Conservation (phyloP, 2,797 vertebrate species). For the Eulemur mongoz region DNA sequence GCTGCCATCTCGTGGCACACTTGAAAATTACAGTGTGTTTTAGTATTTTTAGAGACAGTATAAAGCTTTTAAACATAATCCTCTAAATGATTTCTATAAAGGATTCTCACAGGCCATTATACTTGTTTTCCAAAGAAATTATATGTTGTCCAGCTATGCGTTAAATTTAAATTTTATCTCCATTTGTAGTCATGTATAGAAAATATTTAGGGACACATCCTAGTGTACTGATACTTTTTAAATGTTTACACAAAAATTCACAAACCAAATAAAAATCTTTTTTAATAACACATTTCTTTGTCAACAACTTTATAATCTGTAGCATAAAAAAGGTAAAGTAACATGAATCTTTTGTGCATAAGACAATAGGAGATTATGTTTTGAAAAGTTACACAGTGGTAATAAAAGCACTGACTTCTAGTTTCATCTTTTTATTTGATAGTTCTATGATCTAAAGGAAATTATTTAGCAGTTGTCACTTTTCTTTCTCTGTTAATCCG, state of each 20-base stretch:
- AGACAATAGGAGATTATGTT: neutral
- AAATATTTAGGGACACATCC: neutral
- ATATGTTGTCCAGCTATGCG: neutral
- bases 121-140: neutral
- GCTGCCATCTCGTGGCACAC: constrained; percentile 71
- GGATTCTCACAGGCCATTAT: neutral
- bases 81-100: neutral
- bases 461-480: neutral
- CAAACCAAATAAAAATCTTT: neutral
- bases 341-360: neutral
- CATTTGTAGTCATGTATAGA: neutral
- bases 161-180: neutral
- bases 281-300: neutral
- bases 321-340: neutral
- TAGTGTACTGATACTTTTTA: neutral
- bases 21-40: constrained; percentile 50
- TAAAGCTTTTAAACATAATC: neutral
- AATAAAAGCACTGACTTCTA: neutral
- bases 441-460: neutral
- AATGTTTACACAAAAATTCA: neutral
- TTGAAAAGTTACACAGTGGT: neutral
- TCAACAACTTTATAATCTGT: neutral
- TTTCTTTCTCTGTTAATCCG: neutral
- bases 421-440: neutral
- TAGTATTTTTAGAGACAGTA: neutral